Conservation (phyloP, 2,797 vertebrate genomes). For the Xiphorhynchus erythropygius region DNA sequence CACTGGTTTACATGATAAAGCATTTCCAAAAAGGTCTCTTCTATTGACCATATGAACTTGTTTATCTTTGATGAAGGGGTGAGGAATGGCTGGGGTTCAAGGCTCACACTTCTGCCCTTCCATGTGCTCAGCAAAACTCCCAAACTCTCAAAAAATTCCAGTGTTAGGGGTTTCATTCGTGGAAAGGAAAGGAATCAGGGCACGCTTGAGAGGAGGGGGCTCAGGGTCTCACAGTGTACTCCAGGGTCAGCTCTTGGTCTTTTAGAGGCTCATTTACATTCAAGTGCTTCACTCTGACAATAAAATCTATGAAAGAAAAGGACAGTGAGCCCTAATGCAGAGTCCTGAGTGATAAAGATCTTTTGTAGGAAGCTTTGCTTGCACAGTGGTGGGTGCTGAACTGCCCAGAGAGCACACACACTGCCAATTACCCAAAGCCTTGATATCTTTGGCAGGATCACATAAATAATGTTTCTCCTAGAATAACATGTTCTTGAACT, state of each 20-base stretch:
- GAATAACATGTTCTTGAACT: constrained; percentile 48
- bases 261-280: not conserved
- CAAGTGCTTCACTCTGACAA: not conserved
- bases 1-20: not conserved
- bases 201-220: no score
- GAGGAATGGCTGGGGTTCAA: not conserved
- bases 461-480: not conserved
- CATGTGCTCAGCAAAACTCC: not conserved
- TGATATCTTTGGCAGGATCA: not conserved
- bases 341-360: not conserved
- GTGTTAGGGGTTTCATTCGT: rapidly evolving
- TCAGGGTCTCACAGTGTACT: not conserved
- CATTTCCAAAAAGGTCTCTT: not conserved
- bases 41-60: not conserved
- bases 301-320: not conserved
- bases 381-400: not conserved
- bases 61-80: not conserved
- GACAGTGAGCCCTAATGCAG: not conserved
- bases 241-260: not conserved
- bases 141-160: not conserved
- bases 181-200: not conserved
- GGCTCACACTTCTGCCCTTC: not conserved
- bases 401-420: not conserved
- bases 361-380: not conserved
- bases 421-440: not conserved